Percentiles rank a stretch among this genome's conserved stretches.
Evolutionary conservation across 2,113 vertebrate species (phyloP).

Genomic region (Dromas ardeola): DNA sequence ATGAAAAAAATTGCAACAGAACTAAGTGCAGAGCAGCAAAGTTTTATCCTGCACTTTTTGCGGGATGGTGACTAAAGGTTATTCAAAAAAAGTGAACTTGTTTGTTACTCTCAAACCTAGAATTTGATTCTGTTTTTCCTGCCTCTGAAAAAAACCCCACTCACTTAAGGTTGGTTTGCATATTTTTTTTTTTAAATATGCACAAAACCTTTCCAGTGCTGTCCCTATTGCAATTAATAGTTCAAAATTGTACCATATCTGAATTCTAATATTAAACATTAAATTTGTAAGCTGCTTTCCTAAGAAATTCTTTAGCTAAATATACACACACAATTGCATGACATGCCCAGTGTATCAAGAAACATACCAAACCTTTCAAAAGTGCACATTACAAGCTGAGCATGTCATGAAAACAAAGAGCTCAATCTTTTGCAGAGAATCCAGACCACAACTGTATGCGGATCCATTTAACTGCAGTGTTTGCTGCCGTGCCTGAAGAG

Average conservation of each 20-base stretch:
- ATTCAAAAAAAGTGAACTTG: background rate
- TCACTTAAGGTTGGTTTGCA: background rate
- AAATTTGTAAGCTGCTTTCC: background rate
- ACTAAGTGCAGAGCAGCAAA: background rate
- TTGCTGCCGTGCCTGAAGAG: constrained; percentile 68
- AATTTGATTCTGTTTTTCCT: background rate
- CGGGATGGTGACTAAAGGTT: background rate
- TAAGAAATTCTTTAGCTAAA: background rate
- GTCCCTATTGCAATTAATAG: background rate
- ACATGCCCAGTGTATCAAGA: constrained; percentile 69
- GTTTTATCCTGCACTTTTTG: background rate
- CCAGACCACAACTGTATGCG: constrained; percentile 68
- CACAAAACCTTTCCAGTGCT: background rate
- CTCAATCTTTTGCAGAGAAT: constrained; percentile 71
- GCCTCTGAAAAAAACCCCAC: background rate
- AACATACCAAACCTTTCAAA: constrained; percentile 70
- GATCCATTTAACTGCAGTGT: constrained; percentile 64
- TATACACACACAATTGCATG: constrained; percentile 60
- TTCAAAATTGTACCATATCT: background rate
- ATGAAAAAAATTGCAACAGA: background rate
- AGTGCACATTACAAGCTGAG: constrained; percentile 70
- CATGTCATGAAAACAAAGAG: constrained; percentile 72
- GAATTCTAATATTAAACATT: background rate
- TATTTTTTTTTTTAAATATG: background rate
- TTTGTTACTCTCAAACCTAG: background rate